Base-by-base conservation (phyloP, 1,140 invertebrate species). In the Aphidius ervi region DNA sequence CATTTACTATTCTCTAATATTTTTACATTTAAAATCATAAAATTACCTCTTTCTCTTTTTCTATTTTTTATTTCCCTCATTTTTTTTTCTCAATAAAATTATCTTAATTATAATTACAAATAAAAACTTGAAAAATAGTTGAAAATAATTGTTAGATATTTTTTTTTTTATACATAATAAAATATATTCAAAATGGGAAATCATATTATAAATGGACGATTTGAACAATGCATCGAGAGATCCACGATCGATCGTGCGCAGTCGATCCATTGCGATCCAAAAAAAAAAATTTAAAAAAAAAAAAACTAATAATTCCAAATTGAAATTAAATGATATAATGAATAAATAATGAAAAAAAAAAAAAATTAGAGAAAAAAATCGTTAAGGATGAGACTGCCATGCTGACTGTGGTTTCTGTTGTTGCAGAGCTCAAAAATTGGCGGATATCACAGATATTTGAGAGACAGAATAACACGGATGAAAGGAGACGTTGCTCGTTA, bases 391-490 rank as follows among this genome's bases (percentile, higher is more conserved):
- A 63, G 61, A 60, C 46, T 72, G 65, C 70, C 76, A 75, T 76
- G 74, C 76, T 73, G 75, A 78, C 73, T 74, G 69, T 77, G 72
- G 76, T 76, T 77, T 80, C 75, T 81, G 76, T 82, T 83, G 81
- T 85, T 84, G 73, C 84, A 86, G 84, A 85, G 73, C 77, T 84
- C 67, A 85, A 85, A 81, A 82, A 82, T 76, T 85, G 83, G 82
- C 84, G 84, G 78, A 85, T 86, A 78, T 83, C 84, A 70, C 83
- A 85, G 76, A 82, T 85, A 73, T 86, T 86, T 79, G 84, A 85
- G 75, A 81, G 84, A 72, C 82, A 85, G 65, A 85, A 82, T 70
- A 82, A 81, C 69, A 80, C 75, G 77, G 83, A 85, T 75, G 85
- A 86, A 76, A 79, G 83, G 73, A 82, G 83, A 72, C 78, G 84